Base-by-base conservation (phyloP, 1,140 invertebrate genomes). In the Leptopilina boulardi region DNA sequence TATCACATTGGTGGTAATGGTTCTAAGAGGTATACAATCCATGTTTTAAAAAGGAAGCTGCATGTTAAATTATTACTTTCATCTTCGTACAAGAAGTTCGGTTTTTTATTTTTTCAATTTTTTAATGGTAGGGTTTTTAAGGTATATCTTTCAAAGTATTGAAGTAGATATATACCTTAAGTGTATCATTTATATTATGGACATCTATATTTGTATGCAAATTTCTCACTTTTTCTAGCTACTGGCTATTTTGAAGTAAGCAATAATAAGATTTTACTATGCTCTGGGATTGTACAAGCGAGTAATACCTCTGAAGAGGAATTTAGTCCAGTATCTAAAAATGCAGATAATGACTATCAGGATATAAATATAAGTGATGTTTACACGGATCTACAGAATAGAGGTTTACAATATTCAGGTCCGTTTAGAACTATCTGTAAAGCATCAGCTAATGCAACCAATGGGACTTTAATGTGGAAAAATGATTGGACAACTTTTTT, bases 401-500 rank as follows among this genome's bases (percentile, higher is more conserved):
- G 97, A 85, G 97, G 97, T 9, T 98, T 98, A 86, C 95, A 98
- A 83, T 98, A 98, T 89, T 94, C 93, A 70, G 94, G 94, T 73
- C 87, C 93, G 11, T 98, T 97, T 91, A 93, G 94, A 85, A 94
- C 93, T 56, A 86, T 94, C 18, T 81, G 91, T 3, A 87, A 91
- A 90, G 90, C 82, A 91, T 93, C 87, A 72, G 87, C 88, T 11
- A 90, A 91, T 85, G 91, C 87, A 51, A 77, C 59, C 0, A 72
- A 75, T 10, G 94, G 93, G 19, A 81, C 86, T 59, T 84, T 94
- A 0, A 84, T 85, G 47, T 97, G 95, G 95, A 91, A 92, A 71
- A 94, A 94, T 80, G 96, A 97, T 87, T 98, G 96, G 96, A 94
- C 97, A 0, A 93, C 96, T 3, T 98, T 97, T 89, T 93, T 98